Evolutionary conservation across 2,113 vertebrate genomes (phyloP), one percentile per base, ranked within the genome.

Genomic region (Morone saxatilis): DNA sequence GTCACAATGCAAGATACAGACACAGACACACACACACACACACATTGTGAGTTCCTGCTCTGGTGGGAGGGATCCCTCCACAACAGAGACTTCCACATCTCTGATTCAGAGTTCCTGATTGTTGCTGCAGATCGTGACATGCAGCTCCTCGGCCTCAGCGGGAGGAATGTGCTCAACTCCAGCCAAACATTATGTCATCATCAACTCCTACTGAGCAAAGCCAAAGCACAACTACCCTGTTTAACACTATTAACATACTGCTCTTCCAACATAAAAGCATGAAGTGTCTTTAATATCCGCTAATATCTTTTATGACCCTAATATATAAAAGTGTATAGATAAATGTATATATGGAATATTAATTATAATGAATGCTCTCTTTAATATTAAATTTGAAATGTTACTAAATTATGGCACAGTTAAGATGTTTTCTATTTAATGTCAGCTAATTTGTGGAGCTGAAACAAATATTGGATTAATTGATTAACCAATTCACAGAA

Each of bases 101-200:
- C 60, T 85, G 81, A 84, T 86, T 90, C 83, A 80, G 67, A 80
- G 53, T 68, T 84, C 65, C 63, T 79, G 70, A 53, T 68, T 65
- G 53, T 71, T 86, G 63, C 61, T 62, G 63, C 47, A 83, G 45
- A 47, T 47, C 76, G 43, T 76, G 74, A 74, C 89, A 83, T 85
- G 86, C 86, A 92, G 88, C 73, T 85, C 61, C 65, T 78, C 63
- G 56, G 72, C 89, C 71, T 6, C 80, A 68, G 78, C 78, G 68
- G 1, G 51, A 86, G 86, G 91, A 94, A 93, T 91, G 83, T 81
- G 41, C 38, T 57, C 62, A 8, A 4, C 31, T 48, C 57, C 70
- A 6, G 38, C 62, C 82, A 84, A 85, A 78, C 72, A 84, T 80
- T 66, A 77, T 53, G 65, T 78, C 80, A 83, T 60, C 73, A 73